phyloP scores from a whole-genome alignment of 2,888 invertebrate species.

The Sinopyrophorus schimmeli region DNA sequence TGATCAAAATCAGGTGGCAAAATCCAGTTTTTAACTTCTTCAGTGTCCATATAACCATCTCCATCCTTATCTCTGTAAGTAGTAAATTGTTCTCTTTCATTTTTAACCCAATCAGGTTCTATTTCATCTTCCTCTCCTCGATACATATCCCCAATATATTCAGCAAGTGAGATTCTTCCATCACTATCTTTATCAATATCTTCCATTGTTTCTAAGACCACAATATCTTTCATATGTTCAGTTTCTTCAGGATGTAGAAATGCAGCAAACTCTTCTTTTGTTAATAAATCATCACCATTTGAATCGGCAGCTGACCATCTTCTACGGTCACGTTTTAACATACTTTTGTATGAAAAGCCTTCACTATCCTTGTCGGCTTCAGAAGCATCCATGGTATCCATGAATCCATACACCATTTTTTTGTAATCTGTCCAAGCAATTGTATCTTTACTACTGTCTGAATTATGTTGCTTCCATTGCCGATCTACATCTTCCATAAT shows the following conservation, averaged over 20 bases:
- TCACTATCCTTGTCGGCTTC: constrained; percentile 69
- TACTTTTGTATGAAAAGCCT: constrained; percentile 77
- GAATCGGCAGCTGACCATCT: constrained; percentile 82
- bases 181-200: constrained; percentile 97
- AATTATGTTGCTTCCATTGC: constrained; percentile 91
- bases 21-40: constrained; percentile 93
- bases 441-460: constrained; percentile 68
- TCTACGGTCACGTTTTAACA: constrained; percentile 82
- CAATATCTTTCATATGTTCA: constrained; percentile 86
- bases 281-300: constrained; percentile 80
- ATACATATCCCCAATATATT: constrained; percentile 98
- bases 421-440: constrained; percentile 85
- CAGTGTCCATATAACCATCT: constrained; percentile 86
- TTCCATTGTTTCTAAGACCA: constrained; percentile 92
- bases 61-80: constrained; percentile 83
- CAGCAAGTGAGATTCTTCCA: constrained; percentile 86
- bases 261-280: constrained; percentile 83
- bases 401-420: constrained; percentile 84
- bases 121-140: constrained; percentile 69
- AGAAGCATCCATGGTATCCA: constrained; percentile 74
- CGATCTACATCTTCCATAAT: constrained; percentile 89
- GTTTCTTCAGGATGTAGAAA: constrained; percentile 97
- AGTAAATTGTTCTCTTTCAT: constrained; percentile 89
- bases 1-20: constrained; percentile 96
- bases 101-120: constrained; percentile 95